Conservation (phyloP, 2,888 invertebrate genomes). For the Harpalus rubripes region DNA sequence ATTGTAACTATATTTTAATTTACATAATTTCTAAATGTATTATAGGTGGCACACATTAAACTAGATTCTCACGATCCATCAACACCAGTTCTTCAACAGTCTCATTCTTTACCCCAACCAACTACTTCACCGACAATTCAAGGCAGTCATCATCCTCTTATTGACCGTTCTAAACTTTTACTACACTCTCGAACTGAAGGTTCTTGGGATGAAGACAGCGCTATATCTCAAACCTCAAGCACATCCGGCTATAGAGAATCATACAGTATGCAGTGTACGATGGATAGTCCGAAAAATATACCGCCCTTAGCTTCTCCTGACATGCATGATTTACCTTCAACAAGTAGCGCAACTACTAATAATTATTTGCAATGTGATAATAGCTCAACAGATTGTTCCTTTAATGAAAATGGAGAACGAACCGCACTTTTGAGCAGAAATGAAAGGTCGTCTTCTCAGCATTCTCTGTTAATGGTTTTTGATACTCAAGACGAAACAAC, state of each 20-base stretch:
- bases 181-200: conserved; percentile 77
- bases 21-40: conserved; percentile 6
- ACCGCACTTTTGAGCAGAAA: conserved; percentile 82
- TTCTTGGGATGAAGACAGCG: conserved; percentile 88
- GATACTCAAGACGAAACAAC: conserved; percentile 93
- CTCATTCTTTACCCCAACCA: conserved; percentile 70
- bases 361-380: conserved; percentile 79
- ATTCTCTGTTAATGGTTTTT: conserved; percentile 87
- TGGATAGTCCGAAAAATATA: conserved; percentile 79
- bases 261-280: conserved; percentile 82
- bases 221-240: conserved; percentile 89
- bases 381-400: conserved; percentile 81
- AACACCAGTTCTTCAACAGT: conserved; percentile 70
- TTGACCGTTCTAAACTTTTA: conserved; percentile 49
- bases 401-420: conserved; percentile 84
- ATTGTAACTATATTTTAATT: no score
- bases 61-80: conserved; percentile 75
- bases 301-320: conserved; percentile 84
- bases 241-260: conserved; percentile 84
- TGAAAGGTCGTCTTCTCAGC: conserved; percentile 85
- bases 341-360: conserved; percentile 78
- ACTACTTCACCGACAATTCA: conserved; percentile 67
- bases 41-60: conserved; percentile 78
- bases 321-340: conserved; percentile 80
- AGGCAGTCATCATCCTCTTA: conserved; percentile 36